These are phyloP conservation scores for Thera obeliscata DNA, from an alignment of 2,888 invertebrate species.

Conservation along the genomic window DNA sequence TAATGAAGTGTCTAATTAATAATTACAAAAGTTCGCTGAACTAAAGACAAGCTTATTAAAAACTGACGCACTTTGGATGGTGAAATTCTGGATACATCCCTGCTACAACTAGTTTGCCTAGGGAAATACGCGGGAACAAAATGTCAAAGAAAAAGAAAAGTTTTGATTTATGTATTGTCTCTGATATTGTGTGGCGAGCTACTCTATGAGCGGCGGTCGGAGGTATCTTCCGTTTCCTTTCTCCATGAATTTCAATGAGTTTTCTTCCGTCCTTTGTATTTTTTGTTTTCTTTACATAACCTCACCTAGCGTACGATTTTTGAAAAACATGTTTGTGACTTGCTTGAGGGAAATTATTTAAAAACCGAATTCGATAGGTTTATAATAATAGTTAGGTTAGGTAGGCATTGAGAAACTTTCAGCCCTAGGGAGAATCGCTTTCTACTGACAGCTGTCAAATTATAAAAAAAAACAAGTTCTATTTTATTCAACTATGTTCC, in stretches of 20 bases:
- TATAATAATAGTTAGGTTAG: too few relatives aligned
- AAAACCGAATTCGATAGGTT: too few relatives aligned
- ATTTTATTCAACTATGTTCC: too few relatives aligned
- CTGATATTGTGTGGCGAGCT: conserved; percentile 22
- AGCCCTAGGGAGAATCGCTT: too few relatives aligned
- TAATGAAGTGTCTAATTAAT: too few relatives aligned
- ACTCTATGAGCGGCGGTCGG: not conserved
- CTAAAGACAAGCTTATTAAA: too few relatives aligned
- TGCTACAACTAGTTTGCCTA: conserved; percentile 23
- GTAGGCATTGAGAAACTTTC: too few relatives aligned
- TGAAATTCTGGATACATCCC: conserved; percentile 6
- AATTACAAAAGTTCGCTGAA: too few relatives aligned
- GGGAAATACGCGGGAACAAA: not conserved
- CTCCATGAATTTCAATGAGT: not conserved
- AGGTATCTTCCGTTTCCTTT: not conserved
- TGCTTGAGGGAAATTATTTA: too few relatives aligned
- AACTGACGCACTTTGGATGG: too few relatives aligned
- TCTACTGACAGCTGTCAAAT: too few relatives aligned
- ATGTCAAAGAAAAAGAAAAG: conserved; percentile 22
- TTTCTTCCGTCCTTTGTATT: not conserved
- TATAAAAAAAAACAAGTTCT: too few relatives aligned
- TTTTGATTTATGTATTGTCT: conserved; percentile 29
- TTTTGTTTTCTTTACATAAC: not conserved
- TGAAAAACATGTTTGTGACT: not conserved
- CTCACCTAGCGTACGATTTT: not conserved